Base-by-base conservation (phyloP, 1,140 invertebrate species). In the Camponotus floridanus region DNA sequence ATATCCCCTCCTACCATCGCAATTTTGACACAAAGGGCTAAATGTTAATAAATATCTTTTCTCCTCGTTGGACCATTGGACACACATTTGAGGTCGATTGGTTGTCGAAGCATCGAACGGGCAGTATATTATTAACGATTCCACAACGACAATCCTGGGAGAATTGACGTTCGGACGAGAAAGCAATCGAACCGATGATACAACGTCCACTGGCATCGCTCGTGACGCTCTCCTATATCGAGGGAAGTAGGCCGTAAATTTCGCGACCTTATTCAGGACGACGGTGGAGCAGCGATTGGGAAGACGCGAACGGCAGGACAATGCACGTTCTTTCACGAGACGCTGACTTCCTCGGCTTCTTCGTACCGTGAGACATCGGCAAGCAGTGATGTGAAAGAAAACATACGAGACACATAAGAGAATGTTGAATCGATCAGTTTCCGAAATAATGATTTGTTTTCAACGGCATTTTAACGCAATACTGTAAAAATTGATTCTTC, bases 221-320 rank as follows among this genome's bases (percentile, higher is more conserved):
- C 45, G 61, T 18, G 68, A 84, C 57, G 36, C 59, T 21, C 31
- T 81, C 39, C 57, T 67, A 76, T 31, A 21, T 87, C 61, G 73
- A 51, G 70, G 51, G 86, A 91, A 91, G 87, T 81, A 89, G 85
- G 73, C 67, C 85, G 85, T 87, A 89, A 84, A 89, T 90, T 86
- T 87, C 65, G 76, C 67, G 61, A 90, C 83, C 78, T 89, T 89
- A 89, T 89, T 89, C 84, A 83, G 51, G 65, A 45, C 68, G 76
- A 86, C 67, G 85, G 64, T 68, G 48, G 36, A 79, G 26, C 51
- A 39, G 64, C 33, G 59, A 55, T 18, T n/a, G 48, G 83, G 26
- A 67, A 67, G 62, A 86, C 26, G 21, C 21, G 85, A 71, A 68
- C 45, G 65, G 65, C 62, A 81, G 76, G 33, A 70, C 48, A 64